Percentiles rank a stretch among this genome's conserved stretches.
phyloP scores from a whole-genome alignment of 2,797 vertebrate genomes.

The Dermochelys coriacea region DNA sequence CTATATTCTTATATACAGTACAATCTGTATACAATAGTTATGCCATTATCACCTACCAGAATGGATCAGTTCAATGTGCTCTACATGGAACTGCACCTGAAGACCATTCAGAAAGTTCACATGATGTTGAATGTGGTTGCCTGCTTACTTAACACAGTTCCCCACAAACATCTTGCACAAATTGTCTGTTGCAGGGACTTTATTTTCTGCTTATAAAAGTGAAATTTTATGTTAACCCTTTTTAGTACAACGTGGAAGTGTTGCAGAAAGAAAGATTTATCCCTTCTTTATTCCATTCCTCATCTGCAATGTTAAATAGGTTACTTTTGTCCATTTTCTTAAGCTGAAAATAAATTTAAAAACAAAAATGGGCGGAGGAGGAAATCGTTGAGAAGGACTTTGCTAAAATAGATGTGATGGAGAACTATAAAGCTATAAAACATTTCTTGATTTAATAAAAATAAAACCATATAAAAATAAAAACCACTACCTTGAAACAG shows the following conservation, averaged over 20 bases:
- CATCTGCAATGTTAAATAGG: neutral
- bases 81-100: neutral
- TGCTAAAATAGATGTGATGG: neutral
- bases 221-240: neutral
- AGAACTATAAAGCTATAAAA: neutral
- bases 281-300: neutral
- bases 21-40: neutral
- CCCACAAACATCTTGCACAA: neutral
- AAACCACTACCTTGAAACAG: neutral
- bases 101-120: neutral
- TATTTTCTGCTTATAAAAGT: neutral
- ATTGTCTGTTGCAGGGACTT: neutral
- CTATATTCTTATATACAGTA: neutral
- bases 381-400: neutral
- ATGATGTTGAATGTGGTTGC: neutral
- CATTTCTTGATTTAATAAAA: neutral
- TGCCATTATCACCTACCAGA: neutral
- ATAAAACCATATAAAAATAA: neutral
- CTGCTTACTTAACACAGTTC: neutral
- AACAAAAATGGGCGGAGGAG: neutral
- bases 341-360: neutral
- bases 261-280: neutral
- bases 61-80: neutral
- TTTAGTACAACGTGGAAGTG: neutral
- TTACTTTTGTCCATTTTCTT: neutral